Conservation (phyloP, 2,888 invertebrate genomes). For the Cyclophora albipunctata region DNA sequence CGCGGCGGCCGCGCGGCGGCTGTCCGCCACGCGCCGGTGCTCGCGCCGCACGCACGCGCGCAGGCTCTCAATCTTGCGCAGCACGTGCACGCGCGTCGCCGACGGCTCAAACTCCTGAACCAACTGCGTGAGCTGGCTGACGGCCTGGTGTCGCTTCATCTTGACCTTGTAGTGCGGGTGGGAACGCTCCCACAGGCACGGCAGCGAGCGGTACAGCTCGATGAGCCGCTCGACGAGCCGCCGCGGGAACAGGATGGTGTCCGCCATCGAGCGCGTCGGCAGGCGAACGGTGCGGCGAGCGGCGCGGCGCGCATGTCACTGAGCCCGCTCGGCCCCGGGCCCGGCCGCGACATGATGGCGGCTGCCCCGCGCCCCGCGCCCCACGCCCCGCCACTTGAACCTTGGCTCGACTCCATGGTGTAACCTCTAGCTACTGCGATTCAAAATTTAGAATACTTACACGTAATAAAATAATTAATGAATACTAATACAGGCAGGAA, state of each 20-base stretch:
- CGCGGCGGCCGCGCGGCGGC: constrained; percentile 30
- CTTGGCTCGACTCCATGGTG: no score
- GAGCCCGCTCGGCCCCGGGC: constrained; percentile 16
- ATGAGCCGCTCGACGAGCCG: constrained; percentile 52
- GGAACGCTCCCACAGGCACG: constrained; percentile 53
- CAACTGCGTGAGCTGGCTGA: constrained; percentile 47
- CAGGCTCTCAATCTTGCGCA: constrained; percentile 62
- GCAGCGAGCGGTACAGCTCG: constrained; percentile 40
- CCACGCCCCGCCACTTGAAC: no score
- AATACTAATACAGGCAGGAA: no score
- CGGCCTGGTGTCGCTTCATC: constrained; percentile 45
- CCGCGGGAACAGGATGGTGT: constrained; percentile 46
- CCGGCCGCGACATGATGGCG: constrained; percentile 4
- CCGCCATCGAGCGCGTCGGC: constrained; percentile 12
- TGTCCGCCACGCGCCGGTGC: constrained; percentile 45
- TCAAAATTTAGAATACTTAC: background rate
- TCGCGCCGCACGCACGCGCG: constrained; percentile 60
- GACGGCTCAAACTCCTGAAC: constrained; percentile 51
- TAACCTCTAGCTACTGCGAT: background rate
- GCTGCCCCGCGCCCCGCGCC: background rate
- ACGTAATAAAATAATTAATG: no score
- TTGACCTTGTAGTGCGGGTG: constrained; percentile 46
- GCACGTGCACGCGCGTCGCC: constrained; percentile 55
- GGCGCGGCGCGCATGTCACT: constrained; percentile 58
- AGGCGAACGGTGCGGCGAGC: constrained; percentile 36